Evolutionary conservation across 2,888 invertebrate genomes (phyloP).

Genomic region (Neoitamus cyanurus): DNA sequence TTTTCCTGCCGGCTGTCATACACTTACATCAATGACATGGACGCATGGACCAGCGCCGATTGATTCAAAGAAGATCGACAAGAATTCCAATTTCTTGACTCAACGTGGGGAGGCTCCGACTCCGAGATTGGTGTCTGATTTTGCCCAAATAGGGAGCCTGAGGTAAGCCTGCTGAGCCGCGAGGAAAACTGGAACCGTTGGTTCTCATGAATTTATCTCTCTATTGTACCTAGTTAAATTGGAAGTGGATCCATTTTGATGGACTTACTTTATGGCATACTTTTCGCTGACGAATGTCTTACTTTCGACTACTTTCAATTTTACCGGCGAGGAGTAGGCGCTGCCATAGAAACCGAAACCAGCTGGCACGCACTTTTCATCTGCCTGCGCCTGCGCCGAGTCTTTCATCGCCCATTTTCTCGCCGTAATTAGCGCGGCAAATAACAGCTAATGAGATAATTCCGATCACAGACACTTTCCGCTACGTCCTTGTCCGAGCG

Average conservation of each 20-base stretch:
- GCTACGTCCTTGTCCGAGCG: not conserved
- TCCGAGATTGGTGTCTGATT: conserved; percentile 48
- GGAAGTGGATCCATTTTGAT: conserved; percentile 48
- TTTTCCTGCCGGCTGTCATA: conserved; percentile 28
- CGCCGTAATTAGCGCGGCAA: not conserved
- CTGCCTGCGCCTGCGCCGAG: not conserved
- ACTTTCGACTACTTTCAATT: conserved; percentile 38
- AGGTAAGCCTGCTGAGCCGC: not conserved
- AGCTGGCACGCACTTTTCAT: not conserved
- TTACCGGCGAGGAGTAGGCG: not conserved
- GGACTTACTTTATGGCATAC: conserved; percentile 42
- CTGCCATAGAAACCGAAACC: conserved; percentile 1
- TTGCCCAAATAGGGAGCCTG: conserved; percentile 46
- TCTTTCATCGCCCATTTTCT: not conserved
- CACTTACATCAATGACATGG: conserved; percentile 15
- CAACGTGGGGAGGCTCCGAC: not conserved
- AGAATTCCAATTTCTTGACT: conserved; percentile 49
- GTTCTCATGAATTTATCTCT: conserved; percentile 51
- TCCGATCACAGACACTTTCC: not conserved
- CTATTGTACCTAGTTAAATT: conserved; percentile 49
- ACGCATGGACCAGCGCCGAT: no score
- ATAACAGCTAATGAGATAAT: not conserved
- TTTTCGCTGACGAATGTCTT: conserved; percentile 42
- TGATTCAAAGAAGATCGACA: conserved; percentile 50
- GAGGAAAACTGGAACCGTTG: conserved; percentile 45